A percentile compares a stretch with the other conserved stretches of the same genome.
phyloP scores from a whole-genome alignment of 1,140 invertebrate species.

The Camponotus floridanus region DNA sequence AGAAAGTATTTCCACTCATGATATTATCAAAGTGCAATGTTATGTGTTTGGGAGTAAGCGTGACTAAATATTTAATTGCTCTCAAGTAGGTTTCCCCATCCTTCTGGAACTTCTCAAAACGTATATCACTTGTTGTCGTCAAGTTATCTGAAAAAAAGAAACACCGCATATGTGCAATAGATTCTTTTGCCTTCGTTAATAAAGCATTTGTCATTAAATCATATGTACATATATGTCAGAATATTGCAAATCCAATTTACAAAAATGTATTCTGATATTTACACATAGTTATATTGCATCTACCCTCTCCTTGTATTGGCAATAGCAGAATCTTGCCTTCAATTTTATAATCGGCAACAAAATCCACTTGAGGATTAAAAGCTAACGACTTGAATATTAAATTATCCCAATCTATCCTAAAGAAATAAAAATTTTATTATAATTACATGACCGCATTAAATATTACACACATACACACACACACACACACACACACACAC shows the following conservation, averaged over 20 bases:
- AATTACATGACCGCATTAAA: background rate
- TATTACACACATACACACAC: too few relatives aligned
- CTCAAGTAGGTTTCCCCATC: slow-evolving; percentile 88
- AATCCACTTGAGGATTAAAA: slow-evolving; percentile 84
- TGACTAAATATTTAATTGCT: slow-evolving; percentile 87
- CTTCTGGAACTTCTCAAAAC: slow-evolving; percentile 87
- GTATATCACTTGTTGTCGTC: slow-evolving; percentile 87
- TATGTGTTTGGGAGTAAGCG: slow-evolving; percentile 87
- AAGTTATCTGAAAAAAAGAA: slow-evolving; percentile 86
- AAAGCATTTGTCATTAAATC: background rate
- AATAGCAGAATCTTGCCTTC: slow-evolving; percentile 90
- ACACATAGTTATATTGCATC: slow-evolving; percentile 90
- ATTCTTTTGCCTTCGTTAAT: background rate
- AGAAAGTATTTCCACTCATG: slow-evolving; percentile 87
- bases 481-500: too few relatives aligned
- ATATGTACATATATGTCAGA: background rate
- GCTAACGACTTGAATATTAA: slow-evolving; percentile 84
- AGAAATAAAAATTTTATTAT: slow-evolving; percentile 39
- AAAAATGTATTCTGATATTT: slow-evolving; percentile 78
- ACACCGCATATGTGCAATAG: background rate
- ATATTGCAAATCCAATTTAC: background rate
- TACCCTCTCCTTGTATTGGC: slow-evolving; percentile 90
- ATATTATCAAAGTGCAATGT: slow-evolving; percentile 88
- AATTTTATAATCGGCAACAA: slow-evolving; percentile 89
- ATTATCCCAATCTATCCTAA: slow-evolving; percentile 85